Evolutionary conservation across 2,888 invertebrate genomes (phyloP), one percentile per base, ranked within the genome.

Genomic region (Ophioninae sp.): DNA sequence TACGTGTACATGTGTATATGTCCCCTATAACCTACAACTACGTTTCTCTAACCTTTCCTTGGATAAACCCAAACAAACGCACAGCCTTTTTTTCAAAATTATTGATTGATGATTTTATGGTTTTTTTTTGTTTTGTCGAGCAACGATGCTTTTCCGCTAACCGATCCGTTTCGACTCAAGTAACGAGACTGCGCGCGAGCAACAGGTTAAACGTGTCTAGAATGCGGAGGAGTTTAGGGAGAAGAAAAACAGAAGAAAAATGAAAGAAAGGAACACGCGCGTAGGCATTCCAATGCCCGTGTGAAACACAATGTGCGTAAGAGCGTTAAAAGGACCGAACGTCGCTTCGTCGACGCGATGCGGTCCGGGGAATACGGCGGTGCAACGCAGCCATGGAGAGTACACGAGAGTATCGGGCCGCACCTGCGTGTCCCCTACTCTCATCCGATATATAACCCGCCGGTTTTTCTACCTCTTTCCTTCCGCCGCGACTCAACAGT

Each of bases 351-450:
- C 87, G 87, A 87, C 78, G 89, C 86, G 86, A 87, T 86, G 85
- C 87, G 89, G 88, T 85, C 86, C 83, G 83, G 78, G 76, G 84
- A 68, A 65, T 73, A 73, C 75, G 61, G 51, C 80, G 56, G 72
- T 59, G 68, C 44, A 74, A 74, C 82, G 51, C 17, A 63, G 68
- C 74, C 30, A 72, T 78, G 30, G 30, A 64, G 73, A 74, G 58
- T 30, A 64, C 20, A 10, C n/a, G 56, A 68, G 59, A 68, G 59
- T 56, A 75, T 71, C 74, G 79, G 72, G 87, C 90, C 90, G 89
- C 90, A 91, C 90, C 90, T 91, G 90, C 87, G 72, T 78, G 30
- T 37, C 63, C 85, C 85, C 86, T 84, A 83, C 86, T 85, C 83
- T 81, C 30, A 39, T 17, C 81, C 79, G 72, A 84, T 81, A 74